Base-by-base conservation (phyloP, 2,888 invertebrate species). In the Leucophora obtusa region DNA sequence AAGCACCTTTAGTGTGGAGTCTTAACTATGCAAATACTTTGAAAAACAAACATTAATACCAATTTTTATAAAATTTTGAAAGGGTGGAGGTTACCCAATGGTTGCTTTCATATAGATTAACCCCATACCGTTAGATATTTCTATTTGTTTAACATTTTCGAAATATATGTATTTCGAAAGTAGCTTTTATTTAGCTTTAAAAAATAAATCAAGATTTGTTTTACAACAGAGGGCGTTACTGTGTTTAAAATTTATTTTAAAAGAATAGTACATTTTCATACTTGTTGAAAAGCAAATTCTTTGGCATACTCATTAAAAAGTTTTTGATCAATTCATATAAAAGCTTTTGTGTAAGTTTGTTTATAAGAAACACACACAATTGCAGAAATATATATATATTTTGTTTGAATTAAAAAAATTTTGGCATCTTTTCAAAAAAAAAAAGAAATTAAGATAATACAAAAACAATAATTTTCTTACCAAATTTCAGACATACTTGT, bases 201-300 rank as follows among this genome's bases (percentile, higher is more conserved):
- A 38, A 47, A 47, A 47, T 3, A n/a, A 14, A 14, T 47, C 1
- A 14, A 14, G n/a, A 47, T 5, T 1, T 1, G 10, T 28, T 33
- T 65, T 1, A 0, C 84, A 71, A 17, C 38, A 86, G 87, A 81
- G 83, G 87, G 85, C 84, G 84, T 82, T 74, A 83, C 54, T 0
- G 2, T 59, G 68, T 24, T 73, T 62, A 72, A 63, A 83, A 79
- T 51, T 28, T 73, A 75, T 72, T 54, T 50, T 38, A 53, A 54
- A 24, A 9, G n/a, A 63, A 51, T 24, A 24, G 2, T 24, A 3
- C 33, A 53, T 24, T 47, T 17, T 14, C 35, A n/a, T 1, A 62
- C 7, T 11, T 21, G 24, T 54, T 54, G 7, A 21, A 47, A 43
- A 50, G n/a, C 11, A 47, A 18, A 47, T 60, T 60, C 14, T 58